Evolutionary conservation across 2,113 vertebrate genomes (phyloP).

Genomic region (Pteropus alecto): DNA sequence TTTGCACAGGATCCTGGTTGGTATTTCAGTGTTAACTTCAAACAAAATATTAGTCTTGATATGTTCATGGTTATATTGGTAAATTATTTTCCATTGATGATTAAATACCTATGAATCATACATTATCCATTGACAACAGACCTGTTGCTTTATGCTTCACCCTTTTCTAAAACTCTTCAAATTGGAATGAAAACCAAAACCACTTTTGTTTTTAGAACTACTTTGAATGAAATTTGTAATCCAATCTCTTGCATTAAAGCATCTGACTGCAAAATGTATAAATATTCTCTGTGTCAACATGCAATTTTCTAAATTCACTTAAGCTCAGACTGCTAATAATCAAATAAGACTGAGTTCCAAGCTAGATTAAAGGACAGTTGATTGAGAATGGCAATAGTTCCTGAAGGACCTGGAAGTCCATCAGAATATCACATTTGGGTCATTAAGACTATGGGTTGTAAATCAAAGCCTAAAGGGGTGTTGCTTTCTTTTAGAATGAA

Average conservation of each 20-base stretch:
- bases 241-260: neutral
- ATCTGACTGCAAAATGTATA: neutral
- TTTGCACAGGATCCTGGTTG: neutral
- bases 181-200: neutral
- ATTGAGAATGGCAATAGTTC: neutral
- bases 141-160: neutral
- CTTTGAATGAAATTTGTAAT: constrained; percentile 28
- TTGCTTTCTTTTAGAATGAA: neutral
- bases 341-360: neutral
- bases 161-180: neutral
- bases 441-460: neutral
- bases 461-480: neutral
- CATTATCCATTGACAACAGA: neutral
- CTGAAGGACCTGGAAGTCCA: neutral
- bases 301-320: constrained; percentile 45
- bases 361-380: neutral
- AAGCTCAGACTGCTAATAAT: neutral
- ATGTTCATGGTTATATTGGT: neutral
- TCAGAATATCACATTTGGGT: neutral
- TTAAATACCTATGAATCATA: neutral
- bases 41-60: neutral
- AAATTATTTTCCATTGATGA: neutral
- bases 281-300: constrained; percentile 36
- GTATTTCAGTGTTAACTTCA: neutral
- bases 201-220: constrained; percentile 5